These are phyloP conservation scores for Aplysina aerophoba DNA, from an alignment of 37 sponge, comb jelly and placozoan genomes.

Conservation along the genomic window DNA sequence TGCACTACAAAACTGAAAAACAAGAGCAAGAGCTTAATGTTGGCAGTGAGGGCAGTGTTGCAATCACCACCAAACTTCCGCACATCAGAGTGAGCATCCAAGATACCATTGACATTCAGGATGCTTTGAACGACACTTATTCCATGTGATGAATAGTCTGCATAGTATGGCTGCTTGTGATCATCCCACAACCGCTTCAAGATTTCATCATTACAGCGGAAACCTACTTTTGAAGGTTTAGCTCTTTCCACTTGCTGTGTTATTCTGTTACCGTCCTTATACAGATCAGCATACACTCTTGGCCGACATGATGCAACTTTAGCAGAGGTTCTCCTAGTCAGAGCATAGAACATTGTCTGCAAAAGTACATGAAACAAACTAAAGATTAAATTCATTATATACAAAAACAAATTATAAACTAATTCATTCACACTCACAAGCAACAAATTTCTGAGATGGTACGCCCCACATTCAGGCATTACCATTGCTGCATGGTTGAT, in stretches of 20 bases:
- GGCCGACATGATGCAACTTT: neutral
- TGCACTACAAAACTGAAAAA: no score
- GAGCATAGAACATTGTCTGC: neutral
- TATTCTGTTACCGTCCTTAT: neutral
- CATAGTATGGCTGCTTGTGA: neutral
- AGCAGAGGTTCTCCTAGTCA: neutral
- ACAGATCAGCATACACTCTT: conserved; percentile 5
- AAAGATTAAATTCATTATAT: no score
- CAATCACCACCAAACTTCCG: neutral
- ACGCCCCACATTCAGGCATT: no score
- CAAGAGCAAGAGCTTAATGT: no score
- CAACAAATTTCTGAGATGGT: no score
- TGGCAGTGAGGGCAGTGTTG: no score
- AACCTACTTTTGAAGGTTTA: no score
- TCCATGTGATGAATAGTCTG: neutral
- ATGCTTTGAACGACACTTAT: conserved; percentile 9
- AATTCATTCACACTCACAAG: no score
- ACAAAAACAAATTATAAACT: no score
- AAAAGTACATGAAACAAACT: neutral
- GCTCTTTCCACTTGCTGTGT: neutral
- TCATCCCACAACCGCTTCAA: no score
- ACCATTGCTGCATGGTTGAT: no score
- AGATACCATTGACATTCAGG: neutral
- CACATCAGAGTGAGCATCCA: neutral
- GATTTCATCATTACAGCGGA: no score